Base-by-base conservation (phyloP, 2,888 invertebrate species). In the Mycalesis mineus region DNA sequence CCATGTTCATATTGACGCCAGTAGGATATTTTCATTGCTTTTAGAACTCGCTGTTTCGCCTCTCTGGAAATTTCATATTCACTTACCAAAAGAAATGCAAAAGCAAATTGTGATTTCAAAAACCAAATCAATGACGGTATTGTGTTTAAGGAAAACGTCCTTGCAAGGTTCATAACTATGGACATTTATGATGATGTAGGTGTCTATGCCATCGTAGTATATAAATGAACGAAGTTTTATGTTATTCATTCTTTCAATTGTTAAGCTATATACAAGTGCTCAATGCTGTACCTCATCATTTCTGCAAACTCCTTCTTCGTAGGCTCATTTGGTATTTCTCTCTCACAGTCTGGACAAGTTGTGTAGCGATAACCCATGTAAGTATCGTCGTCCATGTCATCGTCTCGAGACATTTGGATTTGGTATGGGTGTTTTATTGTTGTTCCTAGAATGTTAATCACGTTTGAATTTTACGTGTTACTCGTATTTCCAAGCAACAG, bases 1-100 rank as follows among this genome's bases (percentile, higher is more conserved):
- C 93, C 93, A 55, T 91, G 91, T 65, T 92, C 92, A 65, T 91
- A 92, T 70, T 93, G 93, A 0, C 92, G 79, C 91, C 92, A 92
- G 66, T 91, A 92, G 0, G 92, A 92, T 66, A 92, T 92, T 77
- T 92, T 92, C 71, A 92, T 80, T 0, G 92, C 91, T 75, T 92
- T 92, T 1, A 93, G 70, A 1, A 92, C 88, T 6, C 92, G 82
- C 44, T 92, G 82, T 55, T 92, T 86, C 0, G 92, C 92, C 74
- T 93, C 93, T 63, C 90, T 90, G 44, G 15, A 11, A 1, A 11
- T 14, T 15, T 14, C n/a, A 5, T 5, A 9, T 15, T 33, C 2
- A 47, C n/a, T 22, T 7, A 50, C 7, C 22, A 22, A 22, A 22
- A 22, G 2, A 22, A 22, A 22, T 5, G 22, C 22, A 2, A 22